A percentile compares a stretch with the other conserved stretches of the same genome.
phyloP scores from a whole-genome alignment of 2,797 vertebrate genomes.

The Oreochromis grahami region DNA sequence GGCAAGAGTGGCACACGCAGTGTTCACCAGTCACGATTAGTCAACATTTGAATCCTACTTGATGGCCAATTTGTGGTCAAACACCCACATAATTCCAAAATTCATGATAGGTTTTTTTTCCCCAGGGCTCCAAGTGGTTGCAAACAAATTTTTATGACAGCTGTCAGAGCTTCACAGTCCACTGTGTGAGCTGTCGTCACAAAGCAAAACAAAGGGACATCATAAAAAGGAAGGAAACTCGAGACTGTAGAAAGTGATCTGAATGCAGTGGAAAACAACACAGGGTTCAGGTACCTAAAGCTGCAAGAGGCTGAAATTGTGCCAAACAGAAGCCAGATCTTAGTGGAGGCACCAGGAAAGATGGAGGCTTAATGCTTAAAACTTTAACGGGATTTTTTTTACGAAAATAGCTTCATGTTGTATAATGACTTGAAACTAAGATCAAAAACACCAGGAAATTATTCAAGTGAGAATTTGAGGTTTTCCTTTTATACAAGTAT shows the following conservation, averaged over 20 bases:
- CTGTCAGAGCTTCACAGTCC: background rate
- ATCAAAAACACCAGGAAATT: background rate
- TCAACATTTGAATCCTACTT: background rate
- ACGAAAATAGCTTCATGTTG: background rate
- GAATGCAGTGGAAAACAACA: background rate
- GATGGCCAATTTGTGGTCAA: background rate
- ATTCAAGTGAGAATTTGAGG: background rate
- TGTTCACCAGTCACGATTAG: background rate
- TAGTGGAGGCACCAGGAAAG: background rate
- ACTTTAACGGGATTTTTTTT: background rate
- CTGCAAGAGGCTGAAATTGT: background rate
- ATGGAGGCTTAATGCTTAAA: background rate
- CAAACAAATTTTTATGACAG: background rate
- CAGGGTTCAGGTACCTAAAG: background rate
- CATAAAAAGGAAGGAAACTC: background rate
- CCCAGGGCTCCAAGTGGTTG: background rate
- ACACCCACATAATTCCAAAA: background rate
- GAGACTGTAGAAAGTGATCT: background rate
- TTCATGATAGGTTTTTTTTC: background rate
- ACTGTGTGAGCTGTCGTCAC: background rate
- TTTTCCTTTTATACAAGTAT: background rate
- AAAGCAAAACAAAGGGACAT: background rate
- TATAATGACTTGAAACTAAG: background rate
- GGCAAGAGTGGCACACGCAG: background rate
- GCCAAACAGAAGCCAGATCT: background rate